Evolutionary conservation across 2,113 vertebrate genomes (phyloP), one percentile per base, ranked within the genome.

Genomic region (Amphiprion ocellaris): DNA sequence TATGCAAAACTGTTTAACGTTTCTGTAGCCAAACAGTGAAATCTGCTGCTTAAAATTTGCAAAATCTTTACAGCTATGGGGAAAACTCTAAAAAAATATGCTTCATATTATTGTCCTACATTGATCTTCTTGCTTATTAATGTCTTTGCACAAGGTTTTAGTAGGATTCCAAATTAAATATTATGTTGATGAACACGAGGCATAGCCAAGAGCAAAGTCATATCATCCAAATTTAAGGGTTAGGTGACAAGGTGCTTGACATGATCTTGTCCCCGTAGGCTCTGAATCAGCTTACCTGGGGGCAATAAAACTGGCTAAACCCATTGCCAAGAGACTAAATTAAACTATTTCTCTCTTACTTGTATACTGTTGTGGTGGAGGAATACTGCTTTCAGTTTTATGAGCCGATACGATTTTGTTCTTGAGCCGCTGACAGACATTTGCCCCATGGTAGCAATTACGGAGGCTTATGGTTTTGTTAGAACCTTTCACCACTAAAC

Each of bases 141-240:
- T 19, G 5, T 54, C 4, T 61, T 63, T 78, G 23, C 47, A 58
- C 28, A 47, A 50, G 19, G 80, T 46, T 81, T 37, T 33, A 30
- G 28, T 41, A 1, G 23, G 49, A 66, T 65, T 74, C 66, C 69
- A 30, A 87, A 75, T 87, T 76, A 68, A 77, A 84, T 30, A 81
- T 77, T 78, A 78, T 77, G 61, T 60, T 77, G 76, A 89, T 85
- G 69, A 85, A 55, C 16, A 74, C 41, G 61, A 74, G 75, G 82
- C 75, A 69, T 65, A 56, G 87, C 91, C 84, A 64, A n/a, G 1
- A 90, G 89, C 87, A 86, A 85, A 84, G 74, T 82, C 70, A 75
- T 66, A 64, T 85, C 71, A 83, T 74, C 78, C 70, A 84, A 81
- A 84, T 85, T 69, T 85, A 85, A 88, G 60, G n/a, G 33, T 17